These are phyloP conservation scores for Lithophane socia DNA, from an alignment of 2,888 invertebrate genomes.

Conservation along the genomic window DNA sequence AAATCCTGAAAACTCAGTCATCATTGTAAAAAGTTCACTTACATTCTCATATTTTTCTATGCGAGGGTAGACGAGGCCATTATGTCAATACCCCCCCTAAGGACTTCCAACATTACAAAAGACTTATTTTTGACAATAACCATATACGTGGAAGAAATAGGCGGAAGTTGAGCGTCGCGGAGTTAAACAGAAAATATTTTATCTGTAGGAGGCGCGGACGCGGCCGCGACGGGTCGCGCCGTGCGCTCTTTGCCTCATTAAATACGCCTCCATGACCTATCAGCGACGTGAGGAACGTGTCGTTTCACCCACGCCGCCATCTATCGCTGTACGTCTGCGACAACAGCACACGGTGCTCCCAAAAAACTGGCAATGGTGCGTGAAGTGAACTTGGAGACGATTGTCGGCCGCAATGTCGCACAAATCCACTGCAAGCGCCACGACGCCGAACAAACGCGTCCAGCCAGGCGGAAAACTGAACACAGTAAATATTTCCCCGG, in stretches of 20 bases:
- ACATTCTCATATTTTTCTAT: conserved; percentile 27
- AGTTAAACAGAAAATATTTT: conserved; percentile 48
- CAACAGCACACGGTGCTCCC: conserved; percentile 1
- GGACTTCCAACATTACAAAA: conserved; percentile 47
- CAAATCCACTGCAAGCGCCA: conserved; percentile 48
- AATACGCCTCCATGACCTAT: conserved; percentile 32
- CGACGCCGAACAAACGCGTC: conserved; percentile 39
- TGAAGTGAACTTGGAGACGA: conserved; percentile 33
- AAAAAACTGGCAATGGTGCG: conserved; percentile 51
- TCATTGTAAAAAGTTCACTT: conserved; percentile 17
- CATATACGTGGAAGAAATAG: conserved; percentile 49
- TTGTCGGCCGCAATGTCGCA: conserved; percentile 4
- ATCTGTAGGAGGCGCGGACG: conserved; percentile 35
- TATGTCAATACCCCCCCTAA: conserved; percentile 11
- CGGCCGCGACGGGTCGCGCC: conserved; percentile 17
- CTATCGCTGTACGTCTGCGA: conserved; percentile 18
- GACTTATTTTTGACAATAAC: conserved; percentile 55
- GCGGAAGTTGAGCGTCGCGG: conserved; percentile 30
- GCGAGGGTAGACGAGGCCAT: conserved; percentile 17
- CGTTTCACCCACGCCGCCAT: neutral
- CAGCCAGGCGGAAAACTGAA: conserved; percentile 69
- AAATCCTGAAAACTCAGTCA: conserved; percentile 30
- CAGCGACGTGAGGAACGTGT: neutral
- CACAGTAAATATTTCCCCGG: conserved; percentile 56
- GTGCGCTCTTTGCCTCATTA: conserved; percentile 34